Base-by-base conservation (phyloP, 2,797 vertebrate species). In the Lagocephalus sceleratus region DNA sequence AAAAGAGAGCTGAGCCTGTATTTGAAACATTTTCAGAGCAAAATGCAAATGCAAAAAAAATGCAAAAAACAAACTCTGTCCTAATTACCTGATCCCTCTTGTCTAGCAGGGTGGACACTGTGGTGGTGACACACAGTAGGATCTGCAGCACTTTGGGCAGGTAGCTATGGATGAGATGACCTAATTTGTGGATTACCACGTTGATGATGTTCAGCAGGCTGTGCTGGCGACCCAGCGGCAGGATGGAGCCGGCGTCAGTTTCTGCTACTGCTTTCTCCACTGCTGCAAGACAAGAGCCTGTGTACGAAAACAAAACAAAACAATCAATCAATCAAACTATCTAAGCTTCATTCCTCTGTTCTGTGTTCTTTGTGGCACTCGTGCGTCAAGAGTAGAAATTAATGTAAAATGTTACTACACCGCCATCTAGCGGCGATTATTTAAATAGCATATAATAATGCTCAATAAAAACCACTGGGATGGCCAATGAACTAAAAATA, bases 221-320 rank as follows among this genome's bases (percentile, higher is more conserved):
- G 15, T 99, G 97, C 77, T 94, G 95, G 3, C 94, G 94, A n/a
- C 97, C 96, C 70, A 99, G 82, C 2, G 97, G 97, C 53, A 98
- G 87, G 20, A 97, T 89, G 35, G 89, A 88, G 2, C 89, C 87
- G 41, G 90, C 65, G 60, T 98, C 87, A 0, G 93, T 75, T 47
- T 90, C 85, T 7, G 89, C 82, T 1, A 92, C n/a, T 0, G 92
- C 93, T 41, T 21, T 84, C 73, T 93, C 74, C 38, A 98, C 95
- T 0, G 95, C 92, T 6, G 79, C 71, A 41, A 91, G 82, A 70
- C 96, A 97, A 2, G 87, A 60, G 10, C 93, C 97, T 87, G 49
- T 64, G 20, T 20, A 46, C 3, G n/a, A 9, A 23, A 19, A 11
- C n/a, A 16, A 2, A 20, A n/a, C 6, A 14, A 5, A n/a, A 25